Evolutionary conservation across 2,113 vertebrate genomes (phyloP), one percentile per base, ranked within the genome.

Genomic region (Crotalus horridus): DNA sequence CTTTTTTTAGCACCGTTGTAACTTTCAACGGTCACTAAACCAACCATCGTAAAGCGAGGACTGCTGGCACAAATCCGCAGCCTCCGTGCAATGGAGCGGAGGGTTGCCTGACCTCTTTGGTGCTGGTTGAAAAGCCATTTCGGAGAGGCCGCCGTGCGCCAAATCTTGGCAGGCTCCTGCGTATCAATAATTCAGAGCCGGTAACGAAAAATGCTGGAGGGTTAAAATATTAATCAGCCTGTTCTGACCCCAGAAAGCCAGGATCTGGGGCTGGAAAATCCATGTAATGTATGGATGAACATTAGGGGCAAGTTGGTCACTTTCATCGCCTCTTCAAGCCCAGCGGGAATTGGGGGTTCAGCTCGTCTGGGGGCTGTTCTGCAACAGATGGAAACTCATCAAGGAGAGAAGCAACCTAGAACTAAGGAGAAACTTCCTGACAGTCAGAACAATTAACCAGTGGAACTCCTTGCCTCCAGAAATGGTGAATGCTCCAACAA

Each of bases 181-280:
- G 93, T 94, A 96, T 96, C 96, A 95, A 97, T 97, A 95, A 97
- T 97, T 97, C 97, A 97, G 92, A 95, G 93, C 94, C 94, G 95
- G 97, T 96, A 97, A 97, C 94, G 69, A 97, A 96, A 96, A 95
- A 94, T 94, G 95, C 96, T 96, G 91, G 95, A 95, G 93, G 96
- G 94, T 96, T 96, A 94, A 98, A 98, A 98, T 97, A 97, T 97
- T 97, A 97, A 97, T 97, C 95, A 96, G 95, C 93, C 93, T 4
- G 92, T 95, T 96, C 94, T 95, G 96, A 96, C 95, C 96, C 94
- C 69, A 26, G 74, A 43, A n/a, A 95, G 95, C 96, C 95, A 87
- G 90, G 94, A 93, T 92, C 91, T 95, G 91, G 94, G 85, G 94
- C 24, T 91, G 95, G 94, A 94, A 39, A 96, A 95, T 95, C 91